Conservation (phyloP, 2,888 invertebrate genomes). For the Parnassius mnemosyne region DNA sequence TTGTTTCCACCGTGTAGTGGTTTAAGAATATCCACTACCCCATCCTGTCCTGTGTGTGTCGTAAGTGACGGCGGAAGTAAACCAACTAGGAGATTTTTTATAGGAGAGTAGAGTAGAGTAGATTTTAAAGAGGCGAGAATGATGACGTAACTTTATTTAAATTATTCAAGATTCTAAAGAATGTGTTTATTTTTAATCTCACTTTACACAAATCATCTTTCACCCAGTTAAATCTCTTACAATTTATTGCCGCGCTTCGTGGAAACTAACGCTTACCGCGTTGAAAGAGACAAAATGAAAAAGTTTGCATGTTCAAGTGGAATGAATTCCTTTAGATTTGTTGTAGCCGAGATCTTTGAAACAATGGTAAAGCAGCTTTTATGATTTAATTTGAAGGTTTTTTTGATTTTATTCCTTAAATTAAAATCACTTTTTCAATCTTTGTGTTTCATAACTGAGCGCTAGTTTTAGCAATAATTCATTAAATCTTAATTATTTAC, state of each 20-base stretch:
- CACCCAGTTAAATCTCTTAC: slow-evolving; percentile 7
- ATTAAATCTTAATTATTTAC: too few species aligned
- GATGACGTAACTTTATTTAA: too few species aligned
- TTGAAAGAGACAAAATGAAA: slow-evolving; percentile 9
- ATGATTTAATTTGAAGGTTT: neutral
- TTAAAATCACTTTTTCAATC: neutral
- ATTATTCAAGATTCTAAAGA: too few species aligned
- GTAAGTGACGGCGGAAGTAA: too few species aligned
- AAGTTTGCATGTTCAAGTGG: slow-evolving; percentile 8
- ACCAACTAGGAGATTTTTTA: too few species aligned
- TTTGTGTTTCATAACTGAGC: too few species aligned
- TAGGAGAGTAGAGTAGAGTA: too few species aligned
- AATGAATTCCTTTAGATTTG: slow-evolving; percentile 18
- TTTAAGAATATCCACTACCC: too few species aligned
- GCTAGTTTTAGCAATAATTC: too few species aligned
- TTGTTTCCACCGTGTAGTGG: too few species aligned
- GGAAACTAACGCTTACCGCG: neutral
- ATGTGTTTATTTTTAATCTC: neutral
- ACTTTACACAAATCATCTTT: slow-evolving; percentile 7
- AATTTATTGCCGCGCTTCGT: slow-evolving; percentile 4
- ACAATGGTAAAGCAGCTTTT: neutral
- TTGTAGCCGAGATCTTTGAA: slow-evolving; percentile 1
- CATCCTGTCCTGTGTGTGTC: too few species aligned
- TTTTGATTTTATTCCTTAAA: neutral
- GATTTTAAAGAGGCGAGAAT: too few species aligned